Evolutionary conservation across 1,140 invertebrate species (phyloP).

Genomic region (Sarcophaga bullata): DNA sequence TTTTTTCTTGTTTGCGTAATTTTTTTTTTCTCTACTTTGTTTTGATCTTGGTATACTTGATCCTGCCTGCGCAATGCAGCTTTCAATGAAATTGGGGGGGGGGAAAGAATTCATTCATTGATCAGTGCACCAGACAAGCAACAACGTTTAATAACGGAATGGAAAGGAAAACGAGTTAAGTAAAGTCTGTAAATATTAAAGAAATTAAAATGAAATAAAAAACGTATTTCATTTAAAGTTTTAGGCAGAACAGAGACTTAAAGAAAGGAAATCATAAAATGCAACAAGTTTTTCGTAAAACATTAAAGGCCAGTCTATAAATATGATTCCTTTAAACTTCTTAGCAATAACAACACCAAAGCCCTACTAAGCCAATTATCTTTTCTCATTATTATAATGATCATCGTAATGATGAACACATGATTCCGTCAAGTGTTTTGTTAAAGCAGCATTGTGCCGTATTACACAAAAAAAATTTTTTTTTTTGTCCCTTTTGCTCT

Average conservation of each 20-base stretch:
- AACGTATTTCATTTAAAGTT: too few relatives aligned
- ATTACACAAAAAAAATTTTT: too few relatives aligned
- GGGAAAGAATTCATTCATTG: neutral
- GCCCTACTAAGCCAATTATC: constrained; percentile 23
- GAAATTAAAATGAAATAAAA: too few relatives aligned
- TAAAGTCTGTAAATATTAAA: neutral
- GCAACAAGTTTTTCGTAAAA: too few relatives aligned
- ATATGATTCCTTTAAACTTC: neutral
- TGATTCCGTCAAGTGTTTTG: neutral
- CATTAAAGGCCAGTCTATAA: too few relatives aligned
- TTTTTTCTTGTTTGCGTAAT: neutral
- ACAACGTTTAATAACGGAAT: constrained; percentile 11
- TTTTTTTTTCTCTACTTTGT: neutral
- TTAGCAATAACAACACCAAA: neutral
- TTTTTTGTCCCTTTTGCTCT: neutral
- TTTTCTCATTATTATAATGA: constrained; percentile 7
- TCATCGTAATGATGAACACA: constrained; percentile 9
- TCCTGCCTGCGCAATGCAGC: neutral
- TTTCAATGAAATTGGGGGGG: neutral
- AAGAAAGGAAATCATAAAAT: too few relatives aligned
- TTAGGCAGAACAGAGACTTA: too few relatives aligned
- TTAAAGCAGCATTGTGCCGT: neutral
- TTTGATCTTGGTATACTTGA: neutral
- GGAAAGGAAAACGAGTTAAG: neutral
- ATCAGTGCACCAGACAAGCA: neutral